Percentiles rank a stretch among this genome's conserved stretches.
Evolutionary conservation across 2,113 vertebrate genomes (phyloP).

Genomic region (Poecilia latipinna): DNA sequence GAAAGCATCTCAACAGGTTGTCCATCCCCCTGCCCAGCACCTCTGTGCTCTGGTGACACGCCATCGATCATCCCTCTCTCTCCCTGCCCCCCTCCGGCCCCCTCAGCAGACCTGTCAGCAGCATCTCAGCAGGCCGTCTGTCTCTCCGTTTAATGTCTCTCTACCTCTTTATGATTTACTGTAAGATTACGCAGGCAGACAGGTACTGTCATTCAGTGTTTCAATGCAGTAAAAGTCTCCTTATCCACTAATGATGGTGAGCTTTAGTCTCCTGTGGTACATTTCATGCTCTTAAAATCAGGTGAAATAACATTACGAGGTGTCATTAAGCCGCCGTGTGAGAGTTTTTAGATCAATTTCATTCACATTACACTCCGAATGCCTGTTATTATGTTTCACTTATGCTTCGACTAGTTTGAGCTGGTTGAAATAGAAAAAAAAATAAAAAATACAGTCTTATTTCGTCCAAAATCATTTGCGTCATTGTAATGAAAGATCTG

Average conservation of each 20-base stretch:
- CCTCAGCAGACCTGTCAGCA: slow-evolving; percentile 54
- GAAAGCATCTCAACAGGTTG: slow-evolving; percentile 61
- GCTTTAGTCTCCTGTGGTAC: slow-evolving; percentile 8
- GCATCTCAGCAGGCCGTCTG: slow-evolving; percentile 24
- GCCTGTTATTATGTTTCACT: slow-evolving; percentile 11
- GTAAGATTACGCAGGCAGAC: slow-evolving; percentile 57
- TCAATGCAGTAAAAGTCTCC: slow-evolving; percentile 46
- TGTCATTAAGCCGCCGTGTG: slow-evolving; percentile 14
- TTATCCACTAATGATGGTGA: slow-evolving; percentile 37
- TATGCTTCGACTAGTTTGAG: slow-evolving; percentile 4
- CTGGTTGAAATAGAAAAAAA: slow-evolving; percentile 5
- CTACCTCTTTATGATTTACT: slow-evolving; percentile 51
- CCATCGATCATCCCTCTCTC: slow-evolving; percentile 57
- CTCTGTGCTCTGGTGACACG: slow-evolving; percentile 28
- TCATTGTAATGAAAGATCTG: slow-evolving; percentile 18
- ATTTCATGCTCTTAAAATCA: slow-evolving; percentile 16
- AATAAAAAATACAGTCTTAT: background rate
- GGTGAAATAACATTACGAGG: slow-evolving; percentile 26
- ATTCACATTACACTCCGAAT: slow-evolving; percentile 5
- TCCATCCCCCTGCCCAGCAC: slow-evolving; percentile 45
- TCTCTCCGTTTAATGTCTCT: slow-evolving; percentile 28
- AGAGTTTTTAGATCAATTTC: slow-evolving; percentile 10
- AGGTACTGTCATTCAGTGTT: slow-evolving; percentile 60
- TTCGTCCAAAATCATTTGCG: slow-evolving; percentile 23
- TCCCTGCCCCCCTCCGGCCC: slow-evolving; percentile 17